Evolutionary conservation across 1,140 invertebrate genomes (phyloP), one percentile per base, ranked within the genome.

Genomic region (Listronotus bonariensis): DNA sequence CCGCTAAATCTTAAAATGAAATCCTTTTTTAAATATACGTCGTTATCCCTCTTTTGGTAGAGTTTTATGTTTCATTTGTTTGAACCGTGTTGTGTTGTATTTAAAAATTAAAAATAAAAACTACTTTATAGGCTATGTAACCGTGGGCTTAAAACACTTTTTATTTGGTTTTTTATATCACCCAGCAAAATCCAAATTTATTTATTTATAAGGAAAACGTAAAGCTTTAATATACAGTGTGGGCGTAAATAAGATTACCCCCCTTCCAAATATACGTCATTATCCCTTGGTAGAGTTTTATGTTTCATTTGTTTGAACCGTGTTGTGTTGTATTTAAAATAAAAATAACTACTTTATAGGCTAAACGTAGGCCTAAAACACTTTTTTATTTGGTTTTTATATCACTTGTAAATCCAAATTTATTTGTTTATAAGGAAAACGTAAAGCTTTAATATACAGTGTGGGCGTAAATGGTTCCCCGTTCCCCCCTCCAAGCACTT

Each of bases 1-100:
- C 51, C 59, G 32, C 59, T 62, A 62, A 62, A 62, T 62, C 59
- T 54, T 62, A 15, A 54, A n/a, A 54, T 20, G 49, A 62, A 62
- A 60, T 60, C 57, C 57, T 60, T 60, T 45, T 51, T 0, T 36
- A 60, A 60, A n/a, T n/a, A 51, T 43, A 60, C 32, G 57, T 51
- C 57, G 51, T 60, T 60, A 60, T 60, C 34, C 48, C 51, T 60
- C n/a, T n/a, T n/a, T n/a, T 60, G 51, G 57, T 49, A 36, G 32
- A 60, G 57, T 60, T 60, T 60, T 60, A 60, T 51, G 57, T 60
- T 60, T 60, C 57, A 51, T 60, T 60, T 36, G 36, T 46, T 34
- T 8, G 10, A 36, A 42, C 57, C n/a, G 46, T 60, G 57, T 51
- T 60, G 45, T 51, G 17, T 26, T 36, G 41, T 26, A 49, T 49